Evolutionary conservation across 2,797 vertebrate genomes (phyloP).

Genomic region (Anas bahamensis): DNA sequence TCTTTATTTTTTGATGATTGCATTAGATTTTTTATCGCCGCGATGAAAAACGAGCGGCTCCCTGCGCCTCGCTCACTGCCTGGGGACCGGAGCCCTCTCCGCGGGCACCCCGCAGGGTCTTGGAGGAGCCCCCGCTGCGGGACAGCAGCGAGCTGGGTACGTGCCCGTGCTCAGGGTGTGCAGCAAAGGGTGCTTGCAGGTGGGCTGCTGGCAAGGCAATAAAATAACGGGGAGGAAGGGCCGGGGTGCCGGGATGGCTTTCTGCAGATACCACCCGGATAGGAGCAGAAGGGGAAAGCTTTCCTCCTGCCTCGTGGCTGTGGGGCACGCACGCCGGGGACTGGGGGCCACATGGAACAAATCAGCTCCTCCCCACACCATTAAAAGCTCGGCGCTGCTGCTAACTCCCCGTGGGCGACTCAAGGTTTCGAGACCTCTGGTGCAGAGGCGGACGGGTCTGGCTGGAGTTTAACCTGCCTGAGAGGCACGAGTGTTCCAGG

Average conservation of each 20-base stretch:
- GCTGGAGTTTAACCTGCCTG: slow-evolving; percentile 6
- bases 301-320: neutral
- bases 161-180: neutral
- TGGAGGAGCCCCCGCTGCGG: neutral
- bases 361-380: neutral
- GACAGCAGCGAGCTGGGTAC: neutral
- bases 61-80: slow-evolving; percentile 29
- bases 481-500: neutral
- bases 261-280: neutral
- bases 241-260: no score
- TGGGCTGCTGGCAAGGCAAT: neutral
- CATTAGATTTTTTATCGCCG: slow-evolving; percentile 47
- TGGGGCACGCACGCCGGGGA: no score
- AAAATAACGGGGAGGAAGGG: neutral
- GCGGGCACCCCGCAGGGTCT: neutral
- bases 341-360: neutral
- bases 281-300: rapidly evolving
- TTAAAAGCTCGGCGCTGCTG: neutral
- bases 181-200: neutral
- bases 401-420: neutral
- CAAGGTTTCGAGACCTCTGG: neutral
- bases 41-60: slow-evolving; percentile 59
- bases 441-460: neutral
- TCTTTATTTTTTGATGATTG: slow-evolving; percentile 63
- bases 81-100: neutral